Percentiles rank a stretch among this genome's conserved stretches.
phyloP scores from a whole-genome alignment of 2,797 vertebrate species.

The Prunella strophiata region DNA sequence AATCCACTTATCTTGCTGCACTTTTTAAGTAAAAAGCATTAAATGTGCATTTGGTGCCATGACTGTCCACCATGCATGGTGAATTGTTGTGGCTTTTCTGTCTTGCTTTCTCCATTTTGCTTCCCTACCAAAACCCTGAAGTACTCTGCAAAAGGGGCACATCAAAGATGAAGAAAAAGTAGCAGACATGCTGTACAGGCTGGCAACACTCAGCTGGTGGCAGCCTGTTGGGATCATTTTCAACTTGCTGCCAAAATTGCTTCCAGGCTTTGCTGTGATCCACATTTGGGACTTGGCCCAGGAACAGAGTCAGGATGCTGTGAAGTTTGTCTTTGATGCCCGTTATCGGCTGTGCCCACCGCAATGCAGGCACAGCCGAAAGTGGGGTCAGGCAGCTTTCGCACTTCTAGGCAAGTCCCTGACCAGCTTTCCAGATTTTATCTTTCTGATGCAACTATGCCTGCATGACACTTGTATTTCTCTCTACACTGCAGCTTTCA shows the following conservation, averaged over 20 bases:
- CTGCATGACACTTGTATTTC: not conserved
- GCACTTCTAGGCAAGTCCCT: not conserved
- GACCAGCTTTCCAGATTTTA: not conserved
- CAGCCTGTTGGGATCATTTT: not conserved
- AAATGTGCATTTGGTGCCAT: not conserved
- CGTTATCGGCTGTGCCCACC: not conserved
- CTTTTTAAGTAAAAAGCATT: not conserved
- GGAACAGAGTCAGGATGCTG: not conserved
- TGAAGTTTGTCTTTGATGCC: slow-evolving; percentile 3
- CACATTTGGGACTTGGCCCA: not conserved
- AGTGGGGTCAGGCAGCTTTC: not conserved
- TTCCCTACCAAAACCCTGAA: not conserved
- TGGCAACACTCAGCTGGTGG: not conserved
- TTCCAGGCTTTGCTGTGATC: slow-evolving; percentile 20
- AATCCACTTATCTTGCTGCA: not conserved
- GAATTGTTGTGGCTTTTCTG: not conserved
- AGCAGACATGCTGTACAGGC: not conserved
- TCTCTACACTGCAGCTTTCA: not conserved
- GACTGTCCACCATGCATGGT: not conserved
- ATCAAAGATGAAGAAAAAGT: not conserved
- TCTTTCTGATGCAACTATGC: not conserved
- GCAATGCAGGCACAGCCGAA: not conserved
- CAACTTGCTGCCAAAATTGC: not conserved
- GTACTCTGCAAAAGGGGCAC: not conserved
- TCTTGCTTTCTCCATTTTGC: not conserved